phyloP scores from a whole-genome alignment of 2,113 vertebrate genomes.

The Osmerus mordax region DNA sequence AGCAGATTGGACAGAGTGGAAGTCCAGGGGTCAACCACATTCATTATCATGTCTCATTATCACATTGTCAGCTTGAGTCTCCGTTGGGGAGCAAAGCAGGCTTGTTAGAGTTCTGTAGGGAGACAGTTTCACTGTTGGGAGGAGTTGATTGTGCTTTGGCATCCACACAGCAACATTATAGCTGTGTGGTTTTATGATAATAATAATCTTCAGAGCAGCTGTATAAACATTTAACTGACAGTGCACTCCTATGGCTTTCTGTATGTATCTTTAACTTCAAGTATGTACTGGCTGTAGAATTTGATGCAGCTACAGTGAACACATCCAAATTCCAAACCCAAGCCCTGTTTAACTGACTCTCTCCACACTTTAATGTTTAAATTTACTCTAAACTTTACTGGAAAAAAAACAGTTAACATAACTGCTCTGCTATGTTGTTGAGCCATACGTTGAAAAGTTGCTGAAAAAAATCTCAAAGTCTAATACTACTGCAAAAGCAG shows the following conservation, averaged over 20 bases:
- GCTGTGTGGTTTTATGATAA: conserved; percentile 79
- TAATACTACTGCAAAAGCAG: too few species aligned
- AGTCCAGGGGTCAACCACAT: conserved; percentile 29
- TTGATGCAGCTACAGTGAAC: conserved; percentile 51
- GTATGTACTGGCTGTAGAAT: conserved; percentile 57
- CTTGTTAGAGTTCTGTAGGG: conserved; percentile 40
- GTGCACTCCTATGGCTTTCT: conserved; percentile 72
- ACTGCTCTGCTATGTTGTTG: too few species aligned
- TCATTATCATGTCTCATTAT: conserved; percentile 56
- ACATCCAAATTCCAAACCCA: conserved; percentile 52
- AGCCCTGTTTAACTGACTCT: conserved; percentile 40
- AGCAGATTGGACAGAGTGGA: conserved; percentile 15
- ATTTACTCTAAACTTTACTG: conserved; percentile 57
- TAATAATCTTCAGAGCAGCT: conserved; percentile 80
- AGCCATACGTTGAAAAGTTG: too few species aligned
- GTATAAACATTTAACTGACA: conserved; percentile 80
- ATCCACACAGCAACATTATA: conserved; percentile 79
- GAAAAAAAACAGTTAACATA: conserved; percentile 23
- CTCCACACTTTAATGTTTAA: conserved; percentile 43
- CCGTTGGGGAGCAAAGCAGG: conserved; percentile 42
- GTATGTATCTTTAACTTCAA: conserved; percentile 74
- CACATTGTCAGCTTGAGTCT: conserved; percentile 27
- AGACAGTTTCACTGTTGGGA: conserved; percentile 66
- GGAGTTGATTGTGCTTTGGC: conserved; percentile 74
- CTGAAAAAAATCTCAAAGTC: too few species aligned